Base-by-base conservation (phyloP, 53 echinoderm and acorn worm genomes). In the Zoroaster sp. region DNA sequence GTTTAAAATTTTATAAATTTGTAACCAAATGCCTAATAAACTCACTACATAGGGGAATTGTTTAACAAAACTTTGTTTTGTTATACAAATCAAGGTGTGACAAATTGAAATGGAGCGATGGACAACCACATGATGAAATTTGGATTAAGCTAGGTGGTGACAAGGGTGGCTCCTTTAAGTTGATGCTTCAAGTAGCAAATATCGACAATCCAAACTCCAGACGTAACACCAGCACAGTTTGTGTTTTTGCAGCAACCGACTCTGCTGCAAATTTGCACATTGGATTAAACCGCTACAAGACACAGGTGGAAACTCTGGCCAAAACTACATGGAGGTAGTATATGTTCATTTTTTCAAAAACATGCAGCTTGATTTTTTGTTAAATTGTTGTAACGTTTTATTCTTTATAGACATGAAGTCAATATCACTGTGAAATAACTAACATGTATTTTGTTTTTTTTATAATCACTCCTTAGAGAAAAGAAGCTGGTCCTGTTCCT, bases 101-200 rank as follows among this genome's bases (percentile, higher is more conserved):
- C 53, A 54, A 54, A n/a, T 21, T 78, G 38, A 34, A 78, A 37
- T 78, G 78, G 78, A 36, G 20, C 3, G 18, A n/a, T 5, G 78
- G 55, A 78, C 53, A 54, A 8, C 78, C 78, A 5, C 18, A 36
- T 5, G 76, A 66, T 45, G 83, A 90, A 47, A 34, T 75, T 14
- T 90, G 90, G 90, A 59, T 90, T 1, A 90, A 90, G 76, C 46
- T 83, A 41, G 90, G 90, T n/a, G 90, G 90, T n/a, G 90, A 89
- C 31, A 35, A 72, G 33, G 90, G 89, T 51, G 89, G 66, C 23
- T 80, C 46, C 36, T 90, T 81, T 73, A 90, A 90, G 42, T 17
- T 82, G 8, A 55, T 30, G 40, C 25, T 90, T 5, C 49, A 83
- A 54, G 44, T 90, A 0, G 45, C 55, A 39, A 90, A 74, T 35